These are phyloP conservation scores for Kradibia gibbosae DNA, from an alignment of 1,140 invertebrate genomes.

Conservation along the genomic window DNA sequence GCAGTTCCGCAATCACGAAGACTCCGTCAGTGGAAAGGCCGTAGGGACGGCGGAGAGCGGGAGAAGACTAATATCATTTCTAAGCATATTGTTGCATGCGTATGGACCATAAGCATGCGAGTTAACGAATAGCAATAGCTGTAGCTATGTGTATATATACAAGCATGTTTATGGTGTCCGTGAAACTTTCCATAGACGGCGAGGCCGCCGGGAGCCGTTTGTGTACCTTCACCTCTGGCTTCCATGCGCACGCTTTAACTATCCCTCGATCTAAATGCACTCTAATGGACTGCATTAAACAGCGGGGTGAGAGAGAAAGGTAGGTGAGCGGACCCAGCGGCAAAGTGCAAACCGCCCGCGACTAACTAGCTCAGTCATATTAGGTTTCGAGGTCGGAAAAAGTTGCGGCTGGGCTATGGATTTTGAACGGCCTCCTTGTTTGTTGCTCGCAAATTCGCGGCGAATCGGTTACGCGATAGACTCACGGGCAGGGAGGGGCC, in stretches of 20 bases:
- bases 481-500: too few relatives aligned
- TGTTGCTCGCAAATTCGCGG: neutral
- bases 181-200: constrained; percentile 65
- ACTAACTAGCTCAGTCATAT: constrained; percentile 15
- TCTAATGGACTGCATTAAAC: constrained; percentile 67
- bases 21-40: constrained; percentile 39
- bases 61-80: constrained; percentile 62
- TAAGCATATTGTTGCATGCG: constrained; percentile 58
- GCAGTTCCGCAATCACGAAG: neutral
- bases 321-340: neutral
- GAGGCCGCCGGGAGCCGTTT: constrained; percentile 50
- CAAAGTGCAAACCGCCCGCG: neutral
- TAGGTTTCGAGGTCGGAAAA: constrained; percentile 1
- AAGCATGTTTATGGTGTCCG: constrained; percentile 11
- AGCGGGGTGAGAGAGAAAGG: constrained; percentile 23
- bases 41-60: constrained; percentile 27
- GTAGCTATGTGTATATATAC: too few relatives aligned
- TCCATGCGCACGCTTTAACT: constrained; percentile 58
- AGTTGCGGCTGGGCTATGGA: neutral
- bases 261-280: constrained; percentile 71
- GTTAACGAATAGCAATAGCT: too few relatives aligned
- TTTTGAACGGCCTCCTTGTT: neutral
- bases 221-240: constrained; percentile 53
- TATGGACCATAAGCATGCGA: neutral
- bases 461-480: too few relatives aligned